Percentiles rank a stretch among this genome's conserved stretches.
These are phyloP conservation scores for Diadromus collaris DNA, from an alignment of 2,888 invertebrate genomes.

Conservation along the genomic window DNA sequence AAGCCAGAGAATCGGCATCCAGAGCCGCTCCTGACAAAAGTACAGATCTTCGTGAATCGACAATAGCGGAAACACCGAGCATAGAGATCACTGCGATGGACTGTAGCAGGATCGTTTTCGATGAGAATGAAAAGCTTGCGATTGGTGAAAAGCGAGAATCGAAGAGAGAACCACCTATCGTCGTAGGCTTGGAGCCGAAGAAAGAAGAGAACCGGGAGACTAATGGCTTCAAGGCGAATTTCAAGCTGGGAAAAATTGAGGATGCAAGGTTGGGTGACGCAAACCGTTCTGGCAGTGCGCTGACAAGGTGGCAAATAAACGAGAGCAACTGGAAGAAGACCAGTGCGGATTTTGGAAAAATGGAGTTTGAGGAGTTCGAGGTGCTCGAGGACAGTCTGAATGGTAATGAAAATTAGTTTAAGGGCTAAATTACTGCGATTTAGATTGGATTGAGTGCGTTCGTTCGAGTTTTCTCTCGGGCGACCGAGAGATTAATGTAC, in stretches of 20 bases:
- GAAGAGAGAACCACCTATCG: conserved; percentile 79
- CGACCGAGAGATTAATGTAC: no score
- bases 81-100: conserved; percentile 74
- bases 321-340: conserved; percentile 82
- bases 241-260: conserved; percentile 74
- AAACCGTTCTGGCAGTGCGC: conserved; percentile 72
- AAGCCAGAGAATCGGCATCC: conserved; percentile 64
- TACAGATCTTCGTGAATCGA: conserved; percentile 68
- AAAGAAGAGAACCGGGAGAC: conserved; percentile 74
- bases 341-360: conserved; percentile 87
- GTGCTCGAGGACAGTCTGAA: conserved; percentile 86
- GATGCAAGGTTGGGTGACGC: conserved; percentile 68
- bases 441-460: not conserved
- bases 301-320: conserved; percentile 78
- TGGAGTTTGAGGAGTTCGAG: conserved; percentile 93
- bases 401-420: conserved; percentile 64
- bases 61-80: conserved; percentile 78
- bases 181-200: conserved; percentile 81
- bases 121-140: conserved; percentile 82
- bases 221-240: conserved; percentile 75
- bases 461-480: not conserved
- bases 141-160: conserved; percentile 76
- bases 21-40: conserved; percentile 58
- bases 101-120: conserved; percentile 48
- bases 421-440: not conserved